Base-by-base conservation (phyloP, 2,113 vertebrate species). In the Triplophysa dalaica region DNA sequence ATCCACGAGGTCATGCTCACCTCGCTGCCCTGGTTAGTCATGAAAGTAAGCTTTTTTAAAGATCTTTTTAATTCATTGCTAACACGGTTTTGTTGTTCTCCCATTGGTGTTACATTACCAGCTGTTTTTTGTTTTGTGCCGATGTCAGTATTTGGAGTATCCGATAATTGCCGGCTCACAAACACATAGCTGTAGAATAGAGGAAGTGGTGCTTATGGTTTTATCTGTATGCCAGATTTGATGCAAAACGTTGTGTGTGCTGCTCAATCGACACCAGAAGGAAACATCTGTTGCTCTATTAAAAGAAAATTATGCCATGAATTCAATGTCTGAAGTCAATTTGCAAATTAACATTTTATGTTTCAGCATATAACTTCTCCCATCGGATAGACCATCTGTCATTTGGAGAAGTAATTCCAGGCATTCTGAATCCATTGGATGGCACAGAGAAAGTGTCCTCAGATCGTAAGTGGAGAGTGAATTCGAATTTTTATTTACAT, bases 341-440 rank as follows among this genome's bases (percentile, higher is more conserved):
- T 61, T 17, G n/a, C 33, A 22, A 60, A 43, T 43, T 17, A 61
- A 13, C 38, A n/a, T 63, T 77, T 50, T 66, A 5, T 24, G n/a
- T 16, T 80, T 61, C 89, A 99, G 98, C 93, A 50, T 98, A 95
- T 86, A 99, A 99, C 88, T 99, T 99, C 85, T 99, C 98, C 83
- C 98, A 99, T 29, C 95, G 98, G 84, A 97, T 99, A 88, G 97
- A 99, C 87, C 97, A 99, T 85, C 90, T 98, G 79, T 99, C 98
- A 48, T 99, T 99, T 85, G 98, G 98, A 84, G 98, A 99, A 75
- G 92, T 91, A 78, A 89, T 99, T 80, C 95, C 96, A 41, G 97
- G 95, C 83, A 93, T 99, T 77, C 95, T 99, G 88, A 98, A 95
- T 89, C 94, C 96, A 10, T 91, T 99, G 86, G 98, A 99, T 67